Conservation (phyloP, 2,113 vertebrate species). For the Columba janthina region DNA sequence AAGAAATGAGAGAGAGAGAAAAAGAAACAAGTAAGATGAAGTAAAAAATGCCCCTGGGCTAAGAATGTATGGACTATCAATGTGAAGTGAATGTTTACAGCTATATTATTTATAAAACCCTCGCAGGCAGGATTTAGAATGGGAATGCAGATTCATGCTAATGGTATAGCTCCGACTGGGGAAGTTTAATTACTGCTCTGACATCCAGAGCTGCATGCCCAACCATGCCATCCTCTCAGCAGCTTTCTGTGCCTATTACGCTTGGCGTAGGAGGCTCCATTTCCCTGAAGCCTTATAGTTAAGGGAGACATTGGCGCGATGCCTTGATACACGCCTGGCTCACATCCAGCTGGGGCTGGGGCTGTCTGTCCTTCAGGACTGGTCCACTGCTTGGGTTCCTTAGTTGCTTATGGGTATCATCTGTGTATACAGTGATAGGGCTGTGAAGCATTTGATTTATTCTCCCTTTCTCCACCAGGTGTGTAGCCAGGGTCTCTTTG, state of each 20-base stretch:
- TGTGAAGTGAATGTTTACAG: not conserved
- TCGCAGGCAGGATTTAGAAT: not conserved
- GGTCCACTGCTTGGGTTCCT: not conserved
- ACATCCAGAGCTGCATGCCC: slow-evolving; percentile 28
- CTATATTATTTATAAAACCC: slow-evolving; percentile 12
- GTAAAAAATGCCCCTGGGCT: not conserved
- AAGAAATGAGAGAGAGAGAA: not conserved
- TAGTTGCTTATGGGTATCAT: not conserved
- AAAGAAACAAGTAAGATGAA: not conserved
- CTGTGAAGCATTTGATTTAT: not conserved
- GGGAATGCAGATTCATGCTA: slow-evolving; percentile 13
- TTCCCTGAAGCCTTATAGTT: slow-evolving; percentile 16
- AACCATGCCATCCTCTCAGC: not conserved
- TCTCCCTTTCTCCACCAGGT: not conserved
- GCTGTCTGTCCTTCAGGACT: not conserved
- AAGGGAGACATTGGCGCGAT: not conserved
- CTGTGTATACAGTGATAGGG: not conserved
- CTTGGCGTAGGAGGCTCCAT: slow-evolving; percentile 24
- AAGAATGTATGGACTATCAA: not conserved
- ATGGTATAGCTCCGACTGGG: not conserved
- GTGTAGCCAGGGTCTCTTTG: not conserved
- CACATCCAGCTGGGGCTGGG: not conserved
- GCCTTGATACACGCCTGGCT: not conserved
- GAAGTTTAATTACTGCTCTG: slow-evolving; percentile 33
- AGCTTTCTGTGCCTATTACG: not conserved